Evolutionary conservation across 2,888 invertebrate species (phyloP), one percentile per base, ranked within the genome.

Genomic region (Phortica okadai): DNA sequence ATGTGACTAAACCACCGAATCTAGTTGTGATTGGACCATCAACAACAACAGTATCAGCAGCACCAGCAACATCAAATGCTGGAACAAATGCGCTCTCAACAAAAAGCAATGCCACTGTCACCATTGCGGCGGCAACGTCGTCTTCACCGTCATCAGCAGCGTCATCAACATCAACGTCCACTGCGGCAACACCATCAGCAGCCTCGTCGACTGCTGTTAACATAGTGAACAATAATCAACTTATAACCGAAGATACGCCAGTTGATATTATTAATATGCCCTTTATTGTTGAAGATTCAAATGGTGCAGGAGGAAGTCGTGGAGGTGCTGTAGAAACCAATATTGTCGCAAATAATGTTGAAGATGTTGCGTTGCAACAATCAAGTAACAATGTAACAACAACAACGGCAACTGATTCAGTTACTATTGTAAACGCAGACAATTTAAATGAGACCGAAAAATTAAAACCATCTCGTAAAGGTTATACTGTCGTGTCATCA

Each of bases 161-260:
- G 1, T 41, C 54, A 50, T 70, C 8, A 45, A n/a, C 67, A 1
- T n/a, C 74, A 0, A 62, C 79, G 0, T 77, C 78, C 11, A 77
- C 74, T 42, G 64, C 79, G 45, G 76, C 77, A 10, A 70, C 80
- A 16, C 76, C 75, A 3, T 10, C 77, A 10, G 66, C 80, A 16
- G 77, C 75, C 1, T 10, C 56, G 16, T n/a, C 25, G 10, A 16
- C 62, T 62, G 11, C 4, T 25, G 21, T 10, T 25, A 25, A 16
- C 25, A 16, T 62, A 25, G 45, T 77, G 14, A 83, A 81, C 78
- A 79, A 79, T 50, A 82, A 84, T 80, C 90, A 90, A 80, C 85
- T 91, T 73, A 91, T 94, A 75, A 94, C 94, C 8, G 92, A 93
- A 84, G 94, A 94, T 82, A 93, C 94, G 2, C 94, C 94, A 5